These are phyloP conservation scores for Aradus depressus DNA, from an alignment of 2,888 invertebrate species.

Conservation along the genomic window DNA sequence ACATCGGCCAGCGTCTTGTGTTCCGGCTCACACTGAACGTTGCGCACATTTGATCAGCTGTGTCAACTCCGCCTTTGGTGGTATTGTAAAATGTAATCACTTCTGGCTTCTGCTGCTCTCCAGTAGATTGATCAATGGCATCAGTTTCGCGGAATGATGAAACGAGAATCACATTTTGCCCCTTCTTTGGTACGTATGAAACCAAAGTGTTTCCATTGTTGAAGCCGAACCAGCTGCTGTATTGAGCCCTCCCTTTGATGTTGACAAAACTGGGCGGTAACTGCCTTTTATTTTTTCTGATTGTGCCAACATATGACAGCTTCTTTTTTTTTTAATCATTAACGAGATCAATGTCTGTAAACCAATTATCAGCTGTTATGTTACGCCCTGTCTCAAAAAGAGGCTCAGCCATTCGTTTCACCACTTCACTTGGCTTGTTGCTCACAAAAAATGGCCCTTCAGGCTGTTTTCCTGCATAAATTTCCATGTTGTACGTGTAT, in stretches of 20 bases:
- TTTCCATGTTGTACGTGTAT: conserved; percentile 24
- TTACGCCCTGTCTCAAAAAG: conserved; percentile 29
- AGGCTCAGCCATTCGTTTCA: conserved; percentile 20
- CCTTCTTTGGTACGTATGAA: conserved; percentile 12
- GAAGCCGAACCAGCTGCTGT: conserved; percentile 12
- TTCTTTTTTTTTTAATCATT: conserved; percentile 11
- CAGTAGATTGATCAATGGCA: conserved; percentile 27
- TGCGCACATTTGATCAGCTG: too few relatives aligned
- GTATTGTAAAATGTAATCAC: too few relatives aligned
- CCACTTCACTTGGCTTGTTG: conserved; percentile 22
- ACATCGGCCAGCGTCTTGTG: too few relatives aligned
- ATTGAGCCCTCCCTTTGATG: background rate
- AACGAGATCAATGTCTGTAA: conserved; percentile 26
- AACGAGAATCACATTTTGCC: conserved; percentile 13
- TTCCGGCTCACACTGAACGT: too few relatives aligned
- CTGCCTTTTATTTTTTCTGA: conserved; percentile 20
- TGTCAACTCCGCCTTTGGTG: too few relatives aligned
- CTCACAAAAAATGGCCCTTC: conserved; percentile 21
- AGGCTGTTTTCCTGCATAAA: conserved; percentile 25
- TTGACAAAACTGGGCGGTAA: conserved; percentile 7
- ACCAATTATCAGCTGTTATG: conserved; percentile 33
- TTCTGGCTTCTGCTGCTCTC: conserved; percentile 9
- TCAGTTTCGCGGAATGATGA: conserved; percentile 19
- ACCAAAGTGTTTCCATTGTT: conserved; percentile 6
- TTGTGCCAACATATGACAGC: conserved; percentile 19